Evolutionary conservation across 2,797 vertebrate genomes (phyloP).

Genomic region (Enteromius trimaculatus): DNA sequence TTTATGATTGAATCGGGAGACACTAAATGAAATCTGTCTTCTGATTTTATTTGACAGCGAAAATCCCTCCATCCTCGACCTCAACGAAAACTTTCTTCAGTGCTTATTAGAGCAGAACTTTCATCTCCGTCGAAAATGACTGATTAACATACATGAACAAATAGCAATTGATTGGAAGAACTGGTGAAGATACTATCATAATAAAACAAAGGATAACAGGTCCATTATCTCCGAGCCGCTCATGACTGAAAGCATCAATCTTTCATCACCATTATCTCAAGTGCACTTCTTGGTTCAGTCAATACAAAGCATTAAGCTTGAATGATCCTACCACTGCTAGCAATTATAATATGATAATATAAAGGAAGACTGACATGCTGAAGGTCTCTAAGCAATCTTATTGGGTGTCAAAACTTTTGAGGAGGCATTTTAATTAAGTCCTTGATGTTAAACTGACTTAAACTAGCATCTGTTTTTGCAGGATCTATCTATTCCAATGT

Average conservation of each 20-base stretch:
- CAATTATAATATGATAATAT: not conserved
- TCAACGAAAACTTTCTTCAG: constrained; percentile 35
- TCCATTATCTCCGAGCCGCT: constrained; percentile 68
- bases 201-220: constrained; percentile 59
- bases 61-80: constrained; percentile 37
- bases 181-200: constrained; percentile 67
- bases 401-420: constrained; percentile 15
- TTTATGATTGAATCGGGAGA: constrained; percentile 26
- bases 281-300: constrained; percentile 25
- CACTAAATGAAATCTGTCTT: constrained; percentile 36
- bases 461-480: not conserved
- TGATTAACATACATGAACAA: constrained; percentile 67
- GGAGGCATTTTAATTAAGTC: constrained; percentile 32
- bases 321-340: not conserved
- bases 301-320: not conserved
- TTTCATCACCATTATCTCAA: constrained; percentile 61
- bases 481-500: not conserved
- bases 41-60: constrained; percentile 25
- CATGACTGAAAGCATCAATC: constrained; percentile 68
- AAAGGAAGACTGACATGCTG: not conserved
- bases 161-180: constrained; percentile 61
- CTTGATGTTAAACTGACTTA: constrained; percentile 5
- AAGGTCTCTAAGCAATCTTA: not conserved
- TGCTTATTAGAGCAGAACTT: constrained; percentile 22
- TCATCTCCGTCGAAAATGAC: constrained; percentile 56